Conservation (phyloP, 1,140 invertebrate species). For the Drosophila nannoptera region DNA sequence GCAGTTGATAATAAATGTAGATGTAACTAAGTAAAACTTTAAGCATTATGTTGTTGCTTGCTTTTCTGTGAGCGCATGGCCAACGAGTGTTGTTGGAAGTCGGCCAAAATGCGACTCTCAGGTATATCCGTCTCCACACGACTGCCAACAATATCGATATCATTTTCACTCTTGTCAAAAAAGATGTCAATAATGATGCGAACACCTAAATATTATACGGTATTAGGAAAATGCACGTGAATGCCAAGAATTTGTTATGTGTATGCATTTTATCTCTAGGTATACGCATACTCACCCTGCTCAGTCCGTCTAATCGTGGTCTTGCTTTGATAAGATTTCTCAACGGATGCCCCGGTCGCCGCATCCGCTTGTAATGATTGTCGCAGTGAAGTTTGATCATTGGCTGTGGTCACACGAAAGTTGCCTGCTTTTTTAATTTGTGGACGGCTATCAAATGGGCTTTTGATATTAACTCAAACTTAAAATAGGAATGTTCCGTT, state of each 20-base stretch:
- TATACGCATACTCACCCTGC: slow-evolving; percentile 45
- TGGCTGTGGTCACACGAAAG: slow-evolving; percentile 35
- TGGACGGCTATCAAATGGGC: neutral
- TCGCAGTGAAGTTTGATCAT: slow-evolving; percentile 27
- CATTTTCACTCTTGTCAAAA: slow-evolving; percentile 57
- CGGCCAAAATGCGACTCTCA: slow-evolving; percentile 64
- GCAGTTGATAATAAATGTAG: neutral
- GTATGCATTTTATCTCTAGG: neutral
- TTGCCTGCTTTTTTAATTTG: slow-evolving; percentile 9
- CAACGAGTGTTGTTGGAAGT: slow-evolving; percentile 61
- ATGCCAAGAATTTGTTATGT: neutral
- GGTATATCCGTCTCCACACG: slow-evolving; percentile 73
- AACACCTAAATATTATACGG: slow-evolving; percentile 44
- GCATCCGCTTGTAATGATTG: slow-evolving; percentile 8
- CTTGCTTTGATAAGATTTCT: slow-evolving; percentile 60
- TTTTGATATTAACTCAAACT: neutral
- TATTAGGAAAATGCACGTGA: neutral
- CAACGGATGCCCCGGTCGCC: slow-evolving; percentile 19
- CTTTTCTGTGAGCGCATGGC: slow-evolving; percentile 31
- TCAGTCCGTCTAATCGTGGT: slow-evolving; percentile 63
- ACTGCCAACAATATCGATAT: slow-evolving; percentile 60
- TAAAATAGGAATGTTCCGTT: no score
- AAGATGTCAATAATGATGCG: slow-evolving; percentile 73
- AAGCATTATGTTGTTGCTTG: slow-evolving; percentile 21
- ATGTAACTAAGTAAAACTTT: slow-evolving; percentile 19